Evolutionary conservation across 1,140 invertebrate genomes (phyloP).

Genomic region (Agrypnia vestita): DNA sequence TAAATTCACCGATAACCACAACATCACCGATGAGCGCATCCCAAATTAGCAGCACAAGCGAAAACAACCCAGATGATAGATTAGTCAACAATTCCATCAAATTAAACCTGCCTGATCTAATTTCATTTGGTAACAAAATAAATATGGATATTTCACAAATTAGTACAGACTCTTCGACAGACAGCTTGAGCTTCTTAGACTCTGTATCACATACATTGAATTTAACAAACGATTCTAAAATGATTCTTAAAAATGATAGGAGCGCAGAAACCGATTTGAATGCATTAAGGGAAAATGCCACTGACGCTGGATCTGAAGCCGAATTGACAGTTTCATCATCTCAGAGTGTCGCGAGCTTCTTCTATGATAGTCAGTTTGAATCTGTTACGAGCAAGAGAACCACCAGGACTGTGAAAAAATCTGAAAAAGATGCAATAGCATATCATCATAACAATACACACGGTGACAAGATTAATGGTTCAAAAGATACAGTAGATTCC

Average conservation of each 20-base stretch:
- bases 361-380: neutral
- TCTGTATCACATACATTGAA: conserved; percentile 16
- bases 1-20: neutral
- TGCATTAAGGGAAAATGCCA: neutral
- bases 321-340: conserved; percentile 34
- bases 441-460: neutral
- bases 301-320: neutral
- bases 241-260: conserved; percentile 1
- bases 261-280: neutral
- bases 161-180: conserved; percentile 48
- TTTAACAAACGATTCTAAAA: neutral
- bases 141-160: conserved; percentile 49
- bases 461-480: conserved; percentile 5
- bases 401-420: conserved; percentile 29
- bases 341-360: conserved; percentile 42
- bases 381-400: neutral
- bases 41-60: conserved; percentile 2
- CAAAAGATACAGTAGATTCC: conserved; percentile 19
- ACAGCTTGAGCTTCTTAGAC: conserved; percentile 45
- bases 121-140: conserved; percentile 45
- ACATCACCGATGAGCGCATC: conserved; percentile 10
- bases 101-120: conserved; percentile 56
- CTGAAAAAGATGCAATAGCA: neutral
- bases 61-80: neutral
- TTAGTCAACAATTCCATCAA: conserved; percentile 40